Percentiles rank a stretch among this genome's conserved stretches.
Evolutionary conservation across 2,113 vertebrate genomes (phyloP).

Genomic region (Motacilla alba): DNA sequence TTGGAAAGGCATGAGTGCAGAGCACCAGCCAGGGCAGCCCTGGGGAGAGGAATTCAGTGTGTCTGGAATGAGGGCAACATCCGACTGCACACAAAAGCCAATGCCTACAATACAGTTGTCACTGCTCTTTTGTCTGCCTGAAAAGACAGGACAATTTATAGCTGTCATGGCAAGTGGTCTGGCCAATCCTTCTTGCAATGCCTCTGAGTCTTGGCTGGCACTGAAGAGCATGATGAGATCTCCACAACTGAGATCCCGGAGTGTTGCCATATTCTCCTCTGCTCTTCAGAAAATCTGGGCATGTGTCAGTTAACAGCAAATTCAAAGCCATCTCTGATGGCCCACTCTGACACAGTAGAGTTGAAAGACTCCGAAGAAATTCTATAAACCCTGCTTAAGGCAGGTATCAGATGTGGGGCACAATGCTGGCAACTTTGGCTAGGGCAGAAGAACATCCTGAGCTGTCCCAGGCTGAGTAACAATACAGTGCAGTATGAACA

Average conservation of each 20-base stretch:
- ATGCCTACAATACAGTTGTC: slow-evolving; percentile 40
- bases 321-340: neutral
- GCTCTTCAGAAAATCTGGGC: neutral
- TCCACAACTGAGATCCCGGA: neutral
- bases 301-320: neutral
- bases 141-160: slow-evolving; percentile 17
- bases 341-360: neutral
- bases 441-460: neutral
- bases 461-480: neutral
- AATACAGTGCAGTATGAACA: neutral
- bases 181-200: neutral
- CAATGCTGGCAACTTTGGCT: neutral
- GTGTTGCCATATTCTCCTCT: neutral
- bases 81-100: slow-evolving; percentile 30
- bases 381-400: neutral
- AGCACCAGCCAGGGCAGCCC: slow-evolving; percentile 1
- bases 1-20: neutral
- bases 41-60: slow-evolving; percentile 1
- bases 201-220: neutral
- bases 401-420: neutral
- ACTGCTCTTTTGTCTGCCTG: slow-evolving; percentile 29
- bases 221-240: neutral
- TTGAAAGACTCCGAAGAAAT: neutral
- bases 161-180: neutral
- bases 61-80: slow-evolving; percentile 17